A percentile compares a stretch with the other conserved stretches of the same genome.
phyloP scores from a whole-genome alignment of 2,113 vertebrate genomes.

The Scytalopus superciliaris region DNA sequence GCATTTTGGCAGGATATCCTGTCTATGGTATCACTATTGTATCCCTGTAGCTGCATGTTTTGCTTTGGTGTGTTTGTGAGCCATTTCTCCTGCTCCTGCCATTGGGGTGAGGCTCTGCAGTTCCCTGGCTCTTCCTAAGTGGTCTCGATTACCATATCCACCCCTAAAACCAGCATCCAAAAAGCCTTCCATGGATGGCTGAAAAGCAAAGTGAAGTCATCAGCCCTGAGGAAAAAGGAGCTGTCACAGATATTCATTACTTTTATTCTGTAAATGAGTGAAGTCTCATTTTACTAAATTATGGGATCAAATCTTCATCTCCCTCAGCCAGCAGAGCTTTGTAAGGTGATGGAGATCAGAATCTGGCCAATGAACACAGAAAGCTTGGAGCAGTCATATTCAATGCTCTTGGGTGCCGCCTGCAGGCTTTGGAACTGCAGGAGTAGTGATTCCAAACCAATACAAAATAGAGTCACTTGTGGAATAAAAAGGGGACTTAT shows the following conservation, averaged over 20 bases:
- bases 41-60: background rate
- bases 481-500: background rate
- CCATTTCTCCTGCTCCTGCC: background rate
- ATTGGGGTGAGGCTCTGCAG: background rate
- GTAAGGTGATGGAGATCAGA: background rate
- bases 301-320: background rate
- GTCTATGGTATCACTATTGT: background rate
- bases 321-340: background rate
- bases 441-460: background rate
- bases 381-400: background rate
- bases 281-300: background rate
- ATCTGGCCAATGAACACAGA: background rate
- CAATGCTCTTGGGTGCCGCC: constrained; percentile 50
- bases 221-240: background rate
- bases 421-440: constrained; percentile 20
- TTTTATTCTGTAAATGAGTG: background rate
- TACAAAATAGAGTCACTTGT: background rate
- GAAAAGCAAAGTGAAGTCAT: background rate
- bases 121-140: accelerated
- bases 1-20: background rate
- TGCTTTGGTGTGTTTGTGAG: background rate
- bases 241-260: accelerated
- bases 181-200: background rate
- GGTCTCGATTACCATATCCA: accelerated
- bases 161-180: background rate